A percentile compares a stretch with the other conserved stretches of the same genome.
Conservation (phyloP, 2,113 vertebrate species). For the Ancistrus triradiatus region DNA sequence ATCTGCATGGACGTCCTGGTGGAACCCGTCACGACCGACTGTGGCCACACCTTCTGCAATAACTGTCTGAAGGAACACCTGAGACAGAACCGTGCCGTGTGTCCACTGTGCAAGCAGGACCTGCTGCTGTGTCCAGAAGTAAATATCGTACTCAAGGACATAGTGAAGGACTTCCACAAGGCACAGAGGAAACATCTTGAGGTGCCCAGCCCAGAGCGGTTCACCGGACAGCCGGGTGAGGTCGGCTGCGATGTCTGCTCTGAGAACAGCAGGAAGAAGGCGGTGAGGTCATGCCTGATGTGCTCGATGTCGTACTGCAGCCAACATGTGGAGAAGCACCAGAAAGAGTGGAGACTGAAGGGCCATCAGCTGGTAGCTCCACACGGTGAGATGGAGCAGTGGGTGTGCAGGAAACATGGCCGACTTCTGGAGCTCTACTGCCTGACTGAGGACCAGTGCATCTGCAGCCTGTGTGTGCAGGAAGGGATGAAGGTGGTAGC, state of each 20-base stretch:
- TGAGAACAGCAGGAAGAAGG: constrained; percentile 69
- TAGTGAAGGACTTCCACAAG: constrained; percentile 11
- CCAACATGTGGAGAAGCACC: constrained; percentile 78
- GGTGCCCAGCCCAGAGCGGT: neutral
- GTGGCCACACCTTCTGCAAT: constrained; percentile 62
- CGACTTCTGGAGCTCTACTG: constrained; percentile 88
- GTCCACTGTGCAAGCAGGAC: constrained; percentile 51
- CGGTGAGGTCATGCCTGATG: constrained; percentile 83
- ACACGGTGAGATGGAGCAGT: constrained; percentile 76
- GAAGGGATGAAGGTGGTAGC: constrained; percentile 43
- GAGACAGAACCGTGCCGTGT: fast-evolving
- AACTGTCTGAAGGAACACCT: constrained; percentile 9
- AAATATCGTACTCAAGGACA: constrained; percentile 46
- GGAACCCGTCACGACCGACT: constrained; percentile 52
- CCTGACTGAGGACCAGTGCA: constrained; percentile 69
- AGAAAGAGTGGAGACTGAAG: constrained; percentile 70
- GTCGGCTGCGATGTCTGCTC: constrained; percentile 82
- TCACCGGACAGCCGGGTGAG: constrained; percentile 53
- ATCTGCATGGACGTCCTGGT: constrained; percentile 48
- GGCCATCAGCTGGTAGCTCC: constrained; percentile 84
- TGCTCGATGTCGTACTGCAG: constrained; percentile 85
- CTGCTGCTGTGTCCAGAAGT: neutral
- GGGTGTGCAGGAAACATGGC: constrained; percentile 79
- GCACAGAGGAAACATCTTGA: neutral
- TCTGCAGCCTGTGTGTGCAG: constrained; percentile 81